phyloP scores from a whole-genome alignment of 2,797 vertebrate species.

The Typhlichthys subterraneus region DNA sequence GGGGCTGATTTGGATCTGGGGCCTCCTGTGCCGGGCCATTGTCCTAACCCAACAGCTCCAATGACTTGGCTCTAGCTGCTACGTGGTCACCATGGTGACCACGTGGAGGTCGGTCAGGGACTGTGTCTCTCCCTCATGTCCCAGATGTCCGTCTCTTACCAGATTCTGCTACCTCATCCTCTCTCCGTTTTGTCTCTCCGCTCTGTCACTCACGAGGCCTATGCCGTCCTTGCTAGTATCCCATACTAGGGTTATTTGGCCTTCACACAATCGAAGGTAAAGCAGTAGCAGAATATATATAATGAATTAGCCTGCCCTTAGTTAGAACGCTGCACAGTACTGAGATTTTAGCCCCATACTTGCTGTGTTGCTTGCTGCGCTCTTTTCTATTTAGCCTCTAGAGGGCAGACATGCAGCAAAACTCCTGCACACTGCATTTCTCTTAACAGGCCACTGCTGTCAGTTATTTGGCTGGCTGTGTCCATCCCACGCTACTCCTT shows the following conservation, averaged over 20 bases:
- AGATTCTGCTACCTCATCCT: conserved; percentile 42
- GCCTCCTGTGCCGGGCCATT: conserved; percentile 68
- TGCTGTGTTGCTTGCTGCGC: conserved; percentile 6
- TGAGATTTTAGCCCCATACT: not conserved
- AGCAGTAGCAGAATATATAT: too few relatives aligned
- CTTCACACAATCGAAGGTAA: too few relatives aligned
- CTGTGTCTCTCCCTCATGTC: conserved; percentile 56
- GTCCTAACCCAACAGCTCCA: conserved; percentile 62
- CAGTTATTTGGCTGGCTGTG: conserved; percentile 12
- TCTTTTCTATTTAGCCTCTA: conserved; percentile 41
- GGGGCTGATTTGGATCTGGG: conserved; percentile 76
- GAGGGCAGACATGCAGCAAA: conserved; percentile 48
- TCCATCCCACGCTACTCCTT: conserved; percentile 7
- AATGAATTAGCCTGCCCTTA: not conserved
- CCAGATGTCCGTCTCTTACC: conserved; percentile 34
- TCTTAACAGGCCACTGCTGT: not conserved
- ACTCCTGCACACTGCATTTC: conserved; percentile 6
- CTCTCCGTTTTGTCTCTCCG: conserved; percentile 26
- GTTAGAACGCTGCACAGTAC: not conserved
- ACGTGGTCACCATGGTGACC: conserved; percentile 53
- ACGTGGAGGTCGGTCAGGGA: conserved; percentile 48
- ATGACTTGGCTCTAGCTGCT: conserved; percentile 56
- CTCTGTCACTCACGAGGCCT: conserved; percentile 11
- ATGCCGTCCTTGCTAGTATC: conserved; percentile 1
- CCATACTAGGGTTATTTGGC: not conserved